Conservation (phyloP, 2,797 vertebrate species). For the Sebastolobus alascanus region DNA sequence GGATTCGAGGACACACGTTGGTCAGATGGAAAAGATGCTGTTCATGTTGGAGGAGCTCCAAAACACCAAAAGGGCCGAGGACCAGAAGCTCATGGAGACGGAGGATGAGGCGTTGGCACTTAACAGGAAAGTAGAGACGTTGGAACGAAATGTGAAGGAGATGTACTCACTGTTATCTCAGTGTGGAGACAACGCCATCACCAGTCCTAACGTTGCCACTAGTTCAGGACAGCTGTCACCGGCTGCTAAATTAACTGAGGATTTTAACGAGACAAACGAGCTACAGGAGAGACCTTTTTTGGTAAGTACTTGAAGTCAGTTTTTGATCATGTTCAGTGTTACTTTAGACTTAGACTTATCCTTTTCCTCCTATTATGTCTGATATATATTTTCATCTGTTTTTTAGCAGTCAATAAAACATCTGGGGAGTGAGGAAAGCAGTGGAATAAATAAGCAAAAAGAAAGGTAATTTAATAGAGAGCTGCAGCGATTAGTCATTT, state of each 20-base stretch:
- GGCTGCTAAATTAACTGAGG: slow-evolving; percentile 64
- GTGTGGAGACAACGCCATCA: slow-evolving; percentile 55
- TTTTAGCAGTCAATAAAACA: slow-evolving; percentile 77
- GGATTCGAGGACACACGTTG: slow-evolving; percentile 81
- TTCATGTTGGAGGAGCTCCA: slow-evolving; percentile 84
- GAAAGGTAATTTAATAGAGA: slow-evolving; percentile 78
- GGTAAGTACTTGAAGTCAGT: slow-evolving; percentile 77
- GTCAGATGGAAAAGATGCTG: slow-evolving; percentile 83
- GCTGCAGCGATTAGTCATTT: not conserved
- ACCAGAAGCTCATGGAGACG: slow-evolving; percentile 83
- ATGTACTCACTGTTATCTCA: slow-evolving; percentile 72
- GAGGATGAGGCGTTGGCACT: slow-evolving; percentile 75
- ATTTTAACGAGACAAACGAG: slow-evolving; percentile 41
- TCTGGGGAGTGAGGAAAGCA: slow-evolving; percentile 68
- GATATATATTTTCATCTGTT: slow-evolving; percentile 14
- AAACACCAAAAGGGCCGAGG: slow-evolving; percentile 79
- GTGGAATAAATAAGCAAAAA: slow-evolving; percentile 75
- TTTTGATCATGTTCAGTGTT: not conserved
- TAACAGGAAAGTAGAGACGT: slow-evolving; percentile 76
- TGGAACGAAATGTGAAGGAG: slow-evolving; percentile 79
- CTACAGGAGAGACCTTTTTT: slow-evolving; percentile 76
- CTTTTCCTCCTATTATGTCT: not conserved
- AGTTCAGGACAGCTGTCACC: slow-evolving; percentile 58
- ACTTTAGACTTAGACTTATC: not conserved
- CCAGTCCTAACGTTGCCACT: slow-evolving; percentile 17